Conservation (phyloP, 1,140 invertebrate genomes). For the Meloidogyne exigua region DNA sequence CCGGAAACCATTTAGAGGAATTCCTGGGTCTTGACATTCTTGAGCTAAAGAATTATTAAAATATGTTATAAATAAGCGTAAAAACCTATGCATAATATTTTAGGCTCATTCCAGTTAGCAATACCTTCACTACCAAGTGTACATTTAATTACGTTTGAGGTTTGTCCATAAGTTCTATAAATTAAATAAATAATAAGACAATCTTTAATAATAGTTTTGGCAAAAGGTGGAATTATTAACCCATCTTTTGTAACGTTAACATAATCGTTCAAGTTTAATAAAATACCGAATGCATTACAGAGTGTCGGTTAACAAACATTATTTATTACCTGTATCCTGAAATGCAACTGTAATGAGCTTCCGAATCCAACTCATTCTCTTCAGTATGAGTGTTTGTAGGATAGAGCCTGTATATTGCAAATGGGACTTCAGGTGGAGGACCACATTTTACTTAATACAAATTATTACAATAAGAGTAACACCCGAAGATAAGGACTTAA, state of each 20-base stretch:
- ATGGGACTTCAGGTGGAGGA: constrained; percentile 79
- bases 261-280: too few species aligned
- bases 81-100: constrained; percentile 88
- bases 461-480: too few species aligned
- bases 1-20: constrained; percentile 82
- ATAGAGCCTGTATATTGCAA: constrained; percentile 79
- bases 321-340: constrained; percentile 72
- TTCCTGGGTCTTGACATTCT: constrained; percentile 80
- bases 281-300: too few species aligned
- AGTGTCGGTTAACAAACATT: neutral
- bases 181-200: neutral
- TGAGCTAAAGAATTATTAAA: constrained; percentile 69
- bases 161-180: constrained; percentile 10
- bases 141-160: constrained; percentile 78
- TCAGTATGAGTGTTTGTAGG: constrained; percentile 62
- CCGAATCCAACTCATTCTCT: constrained; percentile 67
- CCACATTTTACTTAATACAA: constrained; percentile 76
- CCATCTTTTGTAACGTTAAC: too few species aligned
- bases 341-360: constrained; percentile 84
- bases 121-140: constrained; percentile 77
- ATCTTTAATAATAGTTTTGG: too few species aligned
- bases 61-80: constrained; percentile 46
- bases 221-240: too few species aligned
- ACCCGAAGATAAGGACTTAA: too few species aligned
- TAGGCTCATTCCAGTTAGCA: constrained; percentile 86